These are phyloP conservation scores for Drosophila gunungcola DNA, from an alignment of 1,140 invertebrate species.

Conservation along the genomic window DNA sequence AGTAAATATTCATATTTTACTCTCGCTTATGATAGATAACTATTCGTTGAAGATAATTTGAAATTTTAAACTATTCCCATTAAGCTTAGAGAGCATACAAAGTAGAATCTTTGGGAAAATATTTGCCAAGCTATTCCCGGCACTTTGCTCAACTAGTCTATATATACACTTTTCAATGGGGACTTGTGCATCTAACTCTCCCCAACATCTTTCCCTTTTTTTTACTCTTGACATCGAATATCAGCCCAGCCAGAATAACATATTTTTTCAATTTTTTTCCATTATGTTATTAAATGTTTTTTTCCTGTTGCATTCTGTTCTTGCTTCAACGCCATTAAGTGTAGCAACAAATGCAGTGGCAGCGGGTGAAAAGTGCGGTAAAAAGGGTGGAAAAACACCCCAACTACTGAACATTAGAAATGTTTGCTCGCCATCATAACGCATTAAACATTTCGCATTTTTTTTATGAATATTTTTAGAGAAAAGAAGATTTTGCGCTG, in stretches of 20 bases:
- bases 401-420: conserved; percentile 30
- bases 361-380: not conserved
- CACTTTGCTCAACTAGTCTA: conserved; percentile 21
- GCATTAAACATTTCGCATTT: conserved; percentile 34
- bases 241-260: conserved; percentile 27
- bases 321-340: conserved; percentile 61
- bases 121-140: conserved; percentile 24
- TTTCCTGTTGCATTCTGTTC: conserved; percentile 28
- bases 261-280: conserved; percentile 36
- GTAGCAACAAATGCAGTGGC: conserved; percentile 28
- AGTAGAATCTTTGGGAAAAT: conserved; percentile 11
- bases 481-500: conserved; percentile 1
- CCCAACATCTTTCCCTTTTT: not conserved
- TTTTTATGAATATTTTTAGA: conserved; percentile 5
- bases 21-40: not conserved
- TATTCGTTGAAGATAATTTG: not conserved
- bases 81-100: not conserved
- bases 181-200: not conserved
- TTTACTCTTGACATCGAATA: conserved; percentile 39
- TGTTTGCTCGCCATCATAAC: conserved; percentile 42
- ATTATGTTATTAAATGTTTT: conserved; percentile 38
- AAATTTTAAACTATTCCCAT: not conserved
- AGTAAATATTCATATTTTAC: too few species aligned
- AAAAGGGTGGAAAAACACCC: not conserved
- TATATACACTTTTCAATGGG: conserved; percentile 13